These are phyloP conservation scores for Caenorhabditis inopinata DNA, from an alignment of 1,140 invertebrate species.

Conservation along the genomic window DNA sequence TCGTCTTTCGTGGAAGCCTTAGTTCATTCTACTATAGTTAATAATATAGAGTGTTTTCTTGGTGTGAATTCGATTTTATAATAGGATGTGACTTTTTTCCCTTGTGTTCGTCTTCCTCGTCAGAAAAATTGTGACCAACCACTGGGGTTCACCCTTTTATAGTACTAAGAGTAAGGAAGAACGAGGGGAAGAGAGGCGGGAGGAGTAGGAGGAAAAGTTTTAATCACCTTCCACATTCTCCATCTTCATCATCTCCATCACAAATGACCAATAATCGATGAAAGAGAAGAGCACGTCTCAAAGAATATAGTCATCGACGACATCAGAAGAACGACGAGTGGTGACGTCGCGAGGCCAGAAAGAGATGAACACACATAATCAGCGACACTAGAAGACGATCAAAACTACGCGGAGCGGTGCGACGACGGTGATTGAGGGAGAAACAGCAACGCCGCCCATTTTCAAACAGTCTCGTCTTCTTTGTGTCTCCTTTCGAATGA, in stretches of 20 bases:
- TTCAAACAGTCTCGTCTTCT: background rate
- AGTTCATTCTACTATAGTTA: no score
- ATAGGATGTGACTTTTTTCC: background rate
- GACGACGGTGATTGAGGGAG: background rate
- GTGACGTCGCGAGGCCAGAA: constrained; percentile 26
- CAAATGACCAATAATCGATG: constrained; percentile 28
- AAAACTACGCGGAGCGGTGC: background rate
- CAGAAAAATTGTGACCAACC: background rate
- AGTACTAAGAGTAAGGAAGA: background rate
- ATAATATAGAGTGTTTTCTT: no score
- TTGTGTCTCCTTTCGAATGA: background rate
- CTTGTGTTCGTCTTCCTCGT: background rate
- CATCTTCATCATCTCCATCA: constrained; percentile 9
- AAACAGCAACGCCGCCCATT: no score
- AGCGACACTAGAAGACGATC: constrained; percentile 5
- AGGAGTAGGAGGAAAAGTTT: background rate
- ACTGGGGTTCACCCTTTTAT: background rate
- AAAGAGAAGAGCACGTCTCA: constrained; percentile 12
- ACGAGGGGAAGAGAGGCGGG: background rate
- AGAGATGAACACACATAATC: constrained; percentile 22
- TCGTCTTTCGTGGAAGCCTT: no score
- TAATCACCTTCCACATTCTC: constrained; percentile 10
- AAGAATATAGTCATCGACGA: background rate
- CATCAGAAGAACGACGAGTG: constrained; percentile 10
- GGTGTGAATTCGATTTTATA: background rate